These are phyloP conservation scores for Sardina pilchardus DNA, from an alignment of 2,113 vertebrate genomes.

Conservation along the genomic window DNA sequence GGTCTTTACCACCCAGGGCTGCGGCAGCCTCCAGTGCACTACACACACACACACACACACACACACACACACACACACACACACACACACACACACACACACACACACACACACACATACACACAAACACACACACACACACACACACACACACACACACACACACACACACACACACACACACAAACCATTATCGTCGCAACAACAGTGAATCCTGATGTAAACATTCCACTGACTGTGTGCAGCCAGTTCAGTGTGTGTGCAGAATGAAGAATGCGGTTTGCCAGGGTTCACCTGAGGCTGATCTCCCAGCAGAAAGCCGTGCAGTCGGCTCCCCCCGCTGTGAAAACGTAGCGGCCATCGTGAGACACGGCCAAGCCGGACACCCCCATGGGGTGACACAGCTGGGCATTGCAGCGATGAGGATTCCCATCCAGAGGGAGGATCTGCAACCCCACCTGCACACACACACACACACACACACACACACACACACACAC, in stretches of 20 bases:
- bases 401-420: conserved; percentile 81
- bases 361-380: conserved; percentile 78
- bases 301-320: conserved; percentile 83
- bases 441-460: conserved; percentile 93
- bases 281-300: conserved; percentile 68
- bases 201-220: neutral
- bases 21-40: conserved; percentile 84
- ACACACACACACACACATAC: neutral
- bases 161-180: neutral
- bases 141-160: conserved; percentile 5
- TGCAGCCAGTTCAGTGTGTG: neutral
- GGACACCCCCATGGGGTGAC: conserved; percentile 78
- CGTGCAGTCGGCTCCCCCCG: conserved; percentile 76
- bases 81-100: neutral
- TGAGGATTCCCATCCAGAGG: conserved; percentile 91
- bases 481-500: neutral
- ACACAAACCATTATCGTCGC: neutral
- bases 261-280: neutral
- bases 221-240: neutral
- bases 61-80: neutral
- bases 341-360: conserved; percentile 79
- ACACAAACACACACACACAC: neutral
- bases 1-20: conserved; percentile 81
- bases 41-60: neutral
- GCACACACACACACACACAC: neutral